These are phyloP conservation scores for Limonius californicus DNA, from an alignment of 1,140 invertebrate genomes.

Conservation along the genomic window DNA sequence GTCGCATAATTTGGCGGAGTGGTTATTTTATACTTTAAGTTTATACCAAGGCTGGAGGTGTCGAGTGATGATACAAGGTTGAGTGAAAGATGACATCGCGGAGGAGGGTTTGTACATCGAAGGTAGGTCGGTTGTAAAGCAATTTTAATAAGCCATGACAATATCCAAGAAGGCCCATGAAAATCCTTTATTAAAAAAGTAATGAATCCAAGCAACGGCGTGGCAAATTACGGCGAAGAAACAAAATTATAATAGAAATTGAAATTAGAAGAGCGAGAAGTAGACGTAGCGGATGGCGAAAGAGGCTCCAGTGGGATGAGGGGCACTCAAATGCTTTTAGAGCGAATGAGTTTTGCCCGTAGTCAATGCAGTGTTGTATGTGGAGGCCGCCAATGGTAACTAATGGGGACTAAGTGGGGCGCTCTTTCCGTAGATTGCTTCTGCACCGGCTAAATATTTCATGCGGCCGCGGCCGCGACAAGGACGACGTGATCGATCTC, in stretches of 20 bases:
- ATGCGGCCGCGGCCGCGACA: slow-evolving; percentile 23
- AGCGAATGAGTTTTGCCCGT: slow-evolving; percentile 36
- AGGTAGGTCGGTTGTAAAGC: background rate
- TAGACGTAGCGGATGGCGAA: slow-evolving; percentile 9
- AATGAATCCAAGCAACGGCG: slow-evolving; percentile 12
- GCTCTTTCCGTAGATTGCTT: slow-evolving; percentile 31
- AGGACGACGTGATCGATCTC: slow-evolving; percentile 29
- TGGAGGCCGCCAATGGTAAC: slow-evolving; percentile 24
- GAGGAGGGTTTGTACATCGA: background rate
- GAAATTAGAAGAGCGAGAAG: slow-evolving; percentile 16
- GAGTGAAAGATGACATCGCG: background rate
- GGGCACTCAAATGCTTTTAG: slow-evolving; percentile 41
- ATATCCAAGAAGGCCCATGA: slow-evolving; percentile 8
- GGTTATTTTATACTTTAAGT: background rate
- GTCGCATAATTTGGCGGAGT: background rate
- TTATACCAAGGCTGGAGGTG: background rate
- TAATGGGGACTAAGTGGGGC: slow-evolving; percentile 27
- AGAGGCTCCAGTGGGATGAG: slow-evolving; percentile 19
- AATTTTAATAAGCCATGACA: slow-evolving; percentile 10
- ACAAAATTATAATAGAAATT: slow-evolving; percentile 17
- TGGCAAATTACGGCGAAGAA: slow-evolving; percentile 6
- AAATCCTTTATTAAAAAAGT: slow-evolving; percentile 13
- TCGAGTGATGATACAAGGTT: background rate
- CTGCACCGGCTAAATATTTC: slow-evolving; percentile 30
- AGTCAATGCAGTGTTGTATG: slow-evolving; percentile 25